A percentile compares a stretch with the other conserved stretches of the same genome.
Evolutionary conservation across 2,797 vertebrate genomes (phyloP).

Genomic region (Gallinago solitaria): DNA sequence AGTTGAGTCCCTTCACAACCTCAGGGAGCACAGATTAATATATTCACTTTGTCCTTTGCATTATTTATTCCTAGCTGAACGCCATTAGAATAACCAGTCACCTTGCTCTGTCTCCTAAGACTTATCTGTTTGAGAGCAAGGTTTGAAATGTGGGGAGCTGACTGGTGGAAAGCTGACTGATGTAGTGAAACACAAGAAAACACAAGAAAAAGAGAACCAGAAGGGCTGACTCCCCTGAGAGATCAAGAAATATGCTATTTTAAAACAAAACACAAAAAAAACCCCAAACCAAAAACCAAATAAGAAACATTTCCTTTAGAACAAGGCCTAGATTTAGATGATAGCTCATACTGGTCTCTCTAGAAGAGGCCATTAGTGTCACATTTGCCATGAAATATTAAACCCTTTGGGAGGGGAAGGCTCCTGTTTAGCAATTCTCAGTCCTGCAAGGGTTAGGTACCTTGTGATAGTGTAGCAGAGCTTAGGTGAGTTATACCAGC

Average conservation of each 20-base stretch:
- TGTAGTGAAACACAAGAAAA: neutral
- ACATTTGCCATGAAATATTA: conserved; percentile 26
- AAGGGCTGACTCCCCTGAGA: neutral
- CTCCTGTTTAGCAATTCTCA: neutral
- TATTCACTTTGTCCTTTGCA: neutral
- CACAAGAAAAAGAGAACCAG: neutral
- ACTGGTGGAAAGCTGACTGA: neutral
- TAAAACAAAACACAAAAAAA: neutral
- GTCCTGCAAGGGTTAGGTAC: neutral
- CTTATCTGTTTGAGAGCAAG: neutral
- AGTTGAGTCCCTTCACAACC: neutral
- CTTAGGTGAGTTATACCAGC: neutral
- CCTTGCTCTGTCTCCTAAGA: neutral
- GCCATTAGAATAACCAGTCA: neutral
- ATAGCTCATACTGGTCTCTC: neutral
- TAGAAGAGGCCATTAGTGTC: neutral
- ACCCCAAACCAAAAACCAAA: neutral
- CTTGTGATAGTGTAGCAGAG: neutral
- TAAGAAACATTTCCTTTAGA: conserved; percentile 48
- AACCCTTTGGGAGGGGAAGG: conserved; percentile 4
- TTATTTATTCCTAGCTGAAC: neutral
- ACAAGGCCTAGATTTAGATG: neutral
- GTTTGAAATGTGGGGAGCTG: neutral
- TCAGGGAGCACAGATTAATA: neutral
- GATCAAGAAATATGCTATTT: conserved; percentile 32